A percentile compares a stretch with the other conserved stretches of the same genome.
Conservation (phyloP, 2,888 invertebrate genomes). For the Drosophila lacicola region DNA sequence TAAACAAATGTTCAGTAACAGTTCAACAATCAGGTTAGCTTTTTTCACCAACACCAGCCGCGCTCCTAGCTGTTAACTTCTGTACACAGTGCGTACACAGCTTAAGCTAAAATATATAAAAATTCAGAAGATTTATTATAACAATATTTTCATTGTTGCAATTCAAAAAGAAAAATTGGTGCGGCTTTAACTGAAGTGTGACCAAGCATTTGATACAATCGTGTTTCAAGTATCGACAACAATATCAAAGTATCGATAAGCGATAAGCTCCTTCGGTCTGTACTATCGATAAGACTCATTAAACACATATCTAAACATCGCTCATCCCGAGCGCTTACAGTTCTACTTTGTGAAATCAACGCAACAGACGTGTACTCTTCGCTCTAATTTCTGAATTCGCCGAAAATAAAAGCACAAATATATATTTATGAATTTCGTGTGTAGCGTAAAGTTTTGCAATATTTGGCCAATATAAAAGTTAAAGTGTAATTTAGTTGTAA, state of each 20-base stretch:
- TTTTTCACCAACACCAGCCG: background rate
- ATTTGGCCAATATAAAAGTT: conserved; percentile 2
- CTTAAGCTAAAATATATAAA: no score
- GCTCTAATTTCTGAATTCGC: conserved; percentile 41
- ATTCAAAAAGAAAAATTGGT: background rate
- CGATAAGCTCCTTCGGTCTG: background rate
- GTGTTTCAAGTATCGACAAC: background rate
- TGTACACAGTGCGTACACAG: no score
- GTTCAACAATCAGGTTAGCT: background rate
- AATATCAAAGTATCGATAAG: background rate
- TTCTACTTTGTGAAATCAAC: conserved; percentile 42
- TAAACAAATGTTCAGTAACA: background rate
- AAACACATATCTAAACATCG: conserved; percentile 9
- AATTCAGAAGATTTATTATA: background rate
- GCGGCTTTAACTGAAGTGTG: conserved; percentile 15
- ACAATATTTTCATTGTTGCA: background rate
- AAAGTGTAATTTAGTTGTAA: conserved; percentile 16
- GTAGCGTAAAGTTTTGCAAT: conserved; percentile 1
- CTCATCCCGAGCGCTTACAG: conserved; percentile 25
- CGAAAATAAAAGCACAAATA: conserved; percentile 46
- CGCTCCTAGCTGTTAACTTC: background rate
- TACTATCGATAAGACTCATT: conserved; percentile 6
- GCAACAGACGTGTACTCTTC: conserved; percentile 24
- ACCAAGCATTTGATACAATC: background rate
- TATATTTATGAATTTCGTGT: conserved; percentile 36